Evolutionary conservation across 2,113 vertebrate genomes (phyloP), one percentile per base, ranked within the genome.

Genomic region (Thunnus thynnus): DNA sequence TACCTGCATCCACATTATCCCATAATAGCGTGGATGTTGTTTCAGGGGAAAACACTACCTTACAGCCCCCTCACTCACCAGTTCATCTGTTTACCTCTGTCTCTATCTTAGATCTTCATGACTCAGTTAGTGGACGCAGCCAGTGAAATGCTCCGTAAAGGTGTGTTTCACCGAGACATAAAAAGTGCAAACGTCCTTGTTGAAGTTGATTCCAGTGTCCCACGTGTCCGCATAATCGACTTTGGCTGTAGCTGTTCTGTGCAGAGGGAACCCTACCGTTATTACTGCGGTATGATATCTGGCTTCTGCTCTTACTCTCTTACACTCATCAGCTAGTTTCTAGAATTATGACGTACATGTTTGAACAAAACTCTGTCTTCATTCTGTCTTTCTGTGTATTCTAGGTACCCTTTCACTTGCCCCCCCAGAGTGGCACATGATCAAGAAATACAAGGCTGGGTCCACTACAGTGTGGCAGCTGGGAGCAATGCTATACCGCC

Each of bases 91-190:
- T 22, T 51, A 51, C 27, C 32, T 36, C 32, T 36, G 32, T 52
- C 48, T 30, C 25, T 20, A 13, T n/a, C 17, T 20, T 48, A 68
- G 65, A 68, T 52, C 25, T 52, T 68, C 16, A 68, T 68, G 65
- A 68, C 30, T 14, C 65, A 68, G 65, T 30, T 68, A 46, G 65
- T 68, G 16, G 65, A 13, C 1, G 65, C 65, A 36, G 65, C 65
- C 3, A 68, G 51, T 18, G 36, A 54, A 11, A 52, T 68, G 65
- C 65, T 52, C 18, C 27, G 46, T n/a, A 50, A 52, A 50, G 17
- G 52, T 20, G 65, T 68, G 12, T 68, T 68, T 22, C 65, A 68
- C 52, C 65, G 65, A 68, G 65, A 68, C 36, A 36, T 68, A 10
- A 68, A 68, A 18, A 27, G 52, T 52, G 65, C 51, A 36, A 68